phyloP scores from a whole-genome alignment of 2,797 vertebrate species.

The Gambusia yucatana region DNA sequence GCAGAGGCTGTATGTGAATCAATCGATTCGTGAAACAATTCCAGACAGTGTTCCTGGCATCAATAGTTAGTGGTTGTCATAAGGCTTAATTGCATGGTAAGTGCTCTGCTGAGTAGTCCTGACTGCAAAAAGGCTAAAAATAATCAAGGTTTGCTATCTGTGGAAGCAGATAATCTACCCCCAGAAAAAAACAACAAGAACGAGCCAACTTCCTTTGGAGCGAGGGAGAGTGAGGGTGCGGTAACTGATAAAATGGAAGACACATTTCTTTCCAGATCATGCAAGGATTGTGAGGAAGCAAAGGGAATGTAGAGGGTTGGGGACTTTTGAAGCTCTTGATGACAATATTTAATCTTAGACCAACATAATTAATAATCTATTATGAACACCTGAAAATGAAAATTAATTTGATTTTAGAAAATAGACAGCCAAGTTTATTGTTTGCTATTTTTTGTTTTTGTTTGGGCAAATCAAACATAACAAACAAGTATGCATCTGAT shows the following conservation, averaged over 20 bases:
- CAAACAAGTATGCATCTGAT: conserved; percentile 29
- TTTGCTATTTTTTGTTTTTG: no score
- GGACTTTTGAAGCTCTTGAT: conserved; percentile 27
- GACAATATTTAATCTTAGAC: conserved; percentile 11
- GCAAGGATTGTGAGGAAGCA: conserved; percentile 16
- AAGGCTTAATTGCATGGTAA: conserved; percentile 56
- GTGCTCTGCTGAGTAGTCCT: conserved; percentile 38
- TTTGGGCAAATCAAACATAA: not conserved
- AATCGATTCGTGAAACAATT: conserved; percentile 52
- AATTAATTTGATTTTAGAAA: conserved; percentile 10
- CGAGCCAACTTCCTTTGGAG: conserved; percentile 74
- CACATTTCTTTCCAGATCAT: conserved; percentile 59
- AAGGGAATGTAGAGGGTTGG: conserved; percentile 6
- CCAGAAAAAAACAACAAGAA: conserved; percentile 79
- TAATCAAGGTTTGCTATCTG: conserved; percentile 74
- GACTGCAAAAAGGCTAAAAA: conserved; percentile 41
- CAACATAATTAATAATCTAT: not conserved
- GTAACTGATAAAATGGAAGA: conserved; percentile 77
- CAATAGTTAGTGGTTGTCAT: conserved; percentile 48
- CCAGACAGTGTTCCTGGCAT: conserved; percentile 18
- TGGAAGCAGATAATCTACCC: conserved; percentile 67
- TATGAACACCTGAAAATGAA: conserved; percentile 13
- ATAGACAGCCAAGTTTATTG: not conserved
- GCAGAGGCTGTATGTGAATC: conserved; percentile 22
- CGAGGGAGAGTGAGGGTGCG: conserved; percentile 62